Conservation (phyloP, 2,888 invertebrate genomes). For the Microplitis manilae region DNA sequence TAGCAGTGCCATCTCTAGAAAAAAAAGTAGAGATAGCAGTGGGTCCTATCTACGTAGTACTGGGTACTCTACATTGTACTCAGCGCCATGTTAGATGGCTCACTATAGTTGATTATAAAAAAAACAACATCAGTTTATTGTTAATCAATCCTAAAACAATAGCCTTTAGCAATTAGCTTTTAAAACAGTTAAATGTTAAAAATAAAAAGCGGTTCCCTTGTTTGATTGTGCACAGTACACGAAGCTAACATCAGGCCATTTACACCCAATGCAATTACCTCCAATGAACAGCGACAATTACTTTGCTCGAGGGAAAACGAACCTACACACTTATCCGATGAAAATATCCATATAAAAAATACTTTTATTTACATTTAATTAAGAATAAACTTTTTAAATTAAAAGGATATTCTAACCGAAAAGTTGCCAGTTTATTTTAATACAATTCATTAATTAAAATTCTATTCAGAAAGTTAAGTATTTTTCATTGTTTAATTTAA, state of each 20-base stretch:
- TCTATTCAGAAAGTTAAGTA: neutral
- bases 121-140: too few relatives aligned
- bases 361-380: neutral
- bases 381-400: neutral
- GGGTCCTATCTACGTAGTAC: too few relatives aligned
- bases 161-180: neutral
- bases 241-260: neutral
- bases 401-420: too few relatives aligned
- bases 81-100: too few relatives aligned
- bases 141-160: neutral
- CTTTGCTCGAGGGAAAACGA: constrained; percentile 29
- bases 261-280: neutral
- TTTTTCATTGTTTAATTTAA: neutral
- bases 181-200: neutral
- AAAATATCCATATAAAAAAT: constrained; percentile 6
- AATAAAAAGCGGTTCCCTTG: neutral
- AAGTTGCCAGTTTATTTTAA: neutral
- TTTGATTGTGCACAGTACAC: neutral
- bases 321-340: neutral
- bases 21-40: too few relatives aligned
- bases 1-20: too few relatives aligned
- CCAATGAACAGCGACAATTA: constrained; percentile 27
- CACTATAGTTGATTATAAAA: too few relatives aligned
- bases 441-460: neutral
- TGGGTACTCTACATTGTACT: too few relatives aligned